A percentile compares a stretch with the other conserved stretches of the same genome.
Evolutionary conservation across 2,113 vertebrate genomes (phyloP).

Genomic region (Poecilia latipinna): DNA sequence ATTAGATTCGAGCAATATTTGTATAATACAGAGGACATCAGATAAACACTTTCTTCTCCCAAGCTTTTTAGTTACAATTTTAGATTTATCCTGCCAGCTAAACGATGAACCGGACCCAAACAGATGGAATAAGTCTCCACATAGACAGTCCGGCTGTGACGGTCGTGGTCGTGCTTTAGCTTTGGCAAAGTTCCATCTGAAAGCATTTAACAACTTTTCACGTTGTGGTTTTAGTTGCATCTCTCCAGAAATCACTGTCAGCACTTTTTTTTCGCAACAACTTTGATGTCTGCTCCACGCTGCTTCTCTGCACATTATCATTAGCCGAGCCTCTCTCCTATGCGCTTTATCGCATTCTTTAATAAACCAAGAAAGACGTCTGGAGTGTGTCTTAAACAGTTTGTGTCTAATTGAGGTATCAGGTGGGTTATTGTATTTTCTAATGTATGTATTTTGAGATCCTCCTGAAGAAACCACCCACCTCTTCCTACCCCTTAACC

Average conservation of each 20-base stretch:
- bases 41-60: background rate
- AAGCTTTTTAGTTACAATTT: no score
- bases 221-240: background rate
- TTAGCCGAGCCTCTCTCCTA: background rate
- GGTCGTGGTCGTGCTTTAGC: background rate
- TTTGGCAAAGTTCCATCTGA: background rate
- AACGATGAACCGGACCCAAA: background rate
- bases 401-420: slow-evolving; percentile 14
- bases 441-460: slow-evolving; percentile 34
- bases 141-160: background rate
- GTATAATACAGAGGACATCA: background rate
- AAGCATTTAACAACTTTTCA: background rate
- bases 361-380: background rate
- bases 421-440: slow-evolving; percentile 36
- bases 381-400: slow-evolving; percentile 11
- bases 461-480: slow-evolving; percentile 44
- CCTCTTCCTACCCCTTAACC: slow-evolving; percentile 40
- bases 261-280: background rate
- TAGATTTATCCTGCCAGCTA: background rate
- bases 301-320: background rate
- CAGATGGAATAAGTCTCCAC: background rate
- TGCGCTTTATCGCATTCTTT: background rate
- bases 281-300: background rate
- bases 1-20: background rate
- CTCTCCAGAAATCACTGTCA: background rate